Evolutionary conservation across 2,888 invertebrate species (phyloP).

Genomic region (Drosophila flavopinicola): DNA sequence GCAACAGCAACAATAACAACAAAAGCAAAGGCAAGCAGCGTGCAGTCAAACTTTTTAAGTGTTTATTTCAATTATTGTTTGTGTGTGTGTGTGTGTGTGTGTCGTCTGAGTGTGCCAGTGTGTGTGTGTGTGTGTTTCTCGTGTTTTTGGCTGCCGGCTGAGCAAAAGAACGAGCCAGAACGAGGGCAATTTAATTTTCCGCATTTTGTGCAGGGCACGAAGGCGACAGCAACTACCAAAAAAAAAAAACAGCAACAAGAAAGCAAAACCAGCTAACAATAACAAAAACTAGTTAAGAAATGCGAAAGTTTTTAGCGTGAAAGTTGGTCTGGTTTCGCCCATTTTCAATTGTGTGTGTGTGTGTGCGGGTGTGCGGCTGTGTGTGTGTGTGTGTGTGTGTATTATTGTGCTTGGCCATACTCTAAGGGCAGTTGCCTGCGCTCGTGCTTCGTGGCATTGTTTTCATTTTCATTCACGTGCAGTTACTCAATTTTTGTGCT

Average conservation of each 20-base stretch:
- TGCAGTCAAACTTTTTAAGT: constrained; percentile 73
- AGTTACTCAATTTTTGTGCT: constrained; percentile 76
- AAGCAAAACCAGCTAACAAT: constrained; percentile 62
- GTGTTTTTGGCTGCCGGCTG: constrained; percentile 27
- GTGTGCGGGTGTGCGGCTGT: not conserved
- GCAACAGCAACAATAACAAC: constrained; percentile 9
- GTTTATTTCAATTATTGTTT: constrained; percentile 81
- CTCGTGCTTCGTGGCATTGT: constrained; percentile 54
- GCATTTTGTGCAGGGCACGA: constrained; percentile 62
- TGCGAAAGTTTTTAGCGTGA: constrained; percentile 79
- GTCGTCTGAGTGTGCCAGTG: constrained; percentile 10
- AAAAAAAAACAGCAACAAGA: constrained; percentile 28
- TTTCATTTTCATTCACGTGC: constrained; percentile 78
- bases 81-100: constrained; percentile 41
- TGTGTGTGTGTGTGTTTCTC: constrained; percentile 23
- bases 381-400: not conserved
- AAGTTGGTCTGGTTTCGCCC: constrained; percentile 57
- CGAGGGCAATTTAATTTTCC: constrained; percentile 79
- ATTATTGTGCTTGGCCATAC: constrained; percentile 10
- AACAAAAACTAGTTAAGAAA: constrained; percentile 81
- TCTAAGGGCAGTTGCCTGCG: constrained; percentile 6
- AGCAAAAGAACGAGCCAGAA: constrained; percentile 30
- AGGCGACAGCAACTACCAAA: constrained; percentile 46
- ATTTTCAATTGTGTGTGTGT: not conserved
- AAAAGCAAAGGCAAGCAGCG: constrained; percentile 28